Evolutionary conservation across 2,888 invertebrate genomes (phyloP).

Genomic region (Pseudeuparius sepicola): DNA sequence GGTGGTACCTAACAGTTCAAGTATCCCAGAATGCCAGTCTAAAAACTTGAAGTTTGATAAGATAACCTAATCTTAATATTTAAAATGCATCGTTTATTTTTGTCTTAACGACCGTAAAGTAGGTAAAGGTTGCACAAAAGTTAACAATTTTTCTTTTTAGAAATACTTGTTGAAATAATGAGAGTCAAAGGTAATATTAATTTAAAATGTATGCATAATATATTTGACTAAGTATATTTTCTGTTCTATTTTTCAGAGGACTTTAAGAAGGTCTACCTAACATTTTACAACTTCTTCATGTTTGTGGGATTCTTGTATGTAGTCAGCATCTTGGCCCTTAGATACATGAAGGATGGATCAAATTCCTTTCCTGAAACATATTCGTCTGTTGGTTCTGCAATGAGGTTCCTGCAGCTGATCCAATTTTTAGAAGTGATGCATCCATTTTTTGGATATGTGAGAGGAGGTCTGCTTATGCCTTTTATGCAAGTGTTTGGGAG

Average conservation of each 20-base stretch:
- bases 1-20: too few relatives aligned
- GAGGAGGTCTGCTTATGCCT: slow-evolving; percentile 61
- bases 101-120: too few relatives aligned
- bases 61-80: too few relatives aligned
- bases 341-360: slow-evolving; percentile 64
- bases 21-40: too few relatives aligned
- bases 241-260: slow-evolving; percentile 55
- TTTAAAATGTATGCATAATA: too few relatives aligned
- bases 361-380: slow-evolving; percentile 62
- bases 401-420: slow-evolving; percentile 72
- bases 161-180: too few relatives aligned
- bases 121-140: too few relatives aligned
- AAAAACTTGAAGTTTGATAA: too few relatives aligned
- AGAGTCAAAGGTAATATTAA: too few relatives aligned
- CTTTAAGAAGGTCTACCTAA: slow-evolving; percentile 71
- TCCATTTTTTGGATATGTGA: slow-evolving; percentile 80
- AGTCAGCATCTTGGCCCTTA: slow-evolving; percentile 59
- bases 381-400: slow-evolving; percentile 53
- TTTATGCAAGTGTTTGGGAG: slow-evolving; percentile 59
- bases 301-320: slow-evolving; percentile 77
- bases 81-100: too few relatives aligned
- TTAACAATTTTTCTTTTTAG: too few relatives aligned
- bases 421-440: slow-evolving; percentile 85
- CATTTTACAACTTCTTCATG: slow-evolving; percentile 84
- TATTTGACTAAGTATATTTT: too few relatives aligned